Evolutionary conservation across 2,888 invertebrate genomes (phyloP).

Genomic region (Caenorhabditis sinica): DNA sequence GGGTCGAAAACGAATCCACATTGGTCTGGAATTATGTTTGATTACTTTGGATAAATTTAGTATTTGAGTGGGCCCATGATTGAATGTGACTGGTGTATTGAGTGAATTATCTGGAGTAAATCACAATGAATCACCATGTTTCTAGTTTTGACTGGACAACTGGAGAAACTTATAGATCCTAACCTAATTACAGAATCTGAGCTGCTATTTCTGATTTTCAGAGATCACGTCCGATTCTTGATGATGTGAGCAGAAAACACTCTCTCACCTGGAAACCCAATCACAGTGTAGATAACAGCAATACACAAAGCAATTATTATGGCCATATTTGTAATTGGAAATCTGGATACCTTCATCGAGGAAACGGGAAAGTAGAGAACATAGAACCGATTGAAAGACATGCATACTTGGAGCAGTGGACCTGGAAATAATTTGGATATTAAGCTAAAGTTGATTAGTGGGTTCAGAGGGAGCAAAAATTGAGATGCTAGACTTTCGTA

Average conservation of each 20-base stretch:
- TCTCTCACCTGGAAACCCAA: conserved; percentile 52
- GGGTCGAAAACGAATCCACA: conserved; percentile 67
- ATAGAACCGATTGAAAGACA: conserved; percentile 65
- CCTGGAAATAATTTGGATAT: conserved; percentile 32
- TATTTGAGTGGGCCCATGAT: not conserved
- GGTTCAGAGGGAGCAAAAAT: not conserved
- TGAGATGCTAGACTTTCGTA: not conserved
- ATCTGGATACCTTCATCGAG: conserved; percentile 34
- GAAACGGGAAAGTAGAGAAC: conserved; percentile 55
- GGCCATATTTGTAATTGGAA: conserved; percentile 50
- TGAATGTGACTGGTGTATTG: no score
- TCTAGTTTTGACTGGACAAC: no score
- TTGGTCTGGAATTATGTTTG: conserved; percentile 25
- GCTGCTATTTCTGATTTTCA: not conserved
- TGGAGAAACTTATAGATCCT: no score
- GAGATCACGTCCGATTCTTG: conserved; percentile 5
- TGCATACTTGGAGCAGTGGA: conserved; percentile 57
- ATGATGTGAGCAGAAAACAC: not conserved
- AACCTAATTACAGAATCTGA: not conserved
- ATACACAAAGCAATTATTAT: conserved; percentile 38
- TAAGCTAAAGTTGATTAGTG: not conserved
- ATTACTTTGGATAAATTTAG: not conserved
- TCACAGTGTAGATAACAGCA: conserved; percentile 56
- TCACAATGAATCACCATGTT: conserved; percentile 6
- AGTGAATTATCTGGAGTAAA: no score